phyloP scores from a whole-genome alignment of 1,140 invertebrate genomes.

The Caenorhabditis remanei region DNA sequence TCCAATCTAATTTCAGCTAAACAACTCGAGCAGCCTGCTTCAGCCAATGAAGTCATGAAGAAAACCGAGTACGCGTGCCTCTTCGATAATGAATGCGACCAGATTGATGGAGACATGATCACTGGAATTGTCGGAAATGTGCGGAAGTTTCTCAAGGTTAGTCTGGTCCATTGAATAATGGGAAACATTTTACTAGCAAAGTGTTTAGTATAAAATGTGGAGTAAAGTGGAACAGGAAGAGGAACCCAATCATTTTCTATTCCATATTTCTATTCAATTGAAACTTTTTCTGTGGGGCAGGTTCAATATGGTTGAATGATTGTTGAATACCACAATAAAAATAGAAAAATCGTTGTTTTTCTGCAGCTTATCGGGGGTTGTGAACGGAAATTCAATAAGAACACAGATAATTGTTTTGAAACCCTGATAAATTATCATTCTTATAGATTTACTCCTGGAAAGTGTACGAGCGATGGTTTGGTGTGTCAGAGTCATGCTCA shows the following conservation, averaged over 20 bases:
- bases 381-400: too few relatives aligned
- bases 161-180: neutral
- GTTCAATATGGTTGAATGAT: neutral
- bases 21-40: constrained; percentile 60
- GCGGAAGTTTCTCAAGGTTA: constrained; percentile 66
- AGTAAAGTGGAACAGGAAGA: constrained; percentile 8
- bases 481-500: constrained; percentile 41
- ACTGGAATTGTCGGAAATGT: constrained; percentile 61
- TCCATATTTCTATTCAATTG: neutral
- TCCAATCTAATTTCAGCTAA: constrained; percentile 48
- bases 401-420: neutral
- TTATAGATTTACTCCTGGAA: constrained; percentile 67
- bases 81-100: constrained; percentile 60
- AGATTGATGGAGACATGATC: constrained; percentile 61
- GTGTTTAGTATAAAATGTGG: neutral
- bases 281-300: neutral
- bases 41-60: constrained; percentile 42
- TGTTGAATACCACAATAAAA: too few relatives aligned
- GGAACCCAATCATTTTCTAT: neutral
- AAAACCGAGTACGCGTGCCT: constrained; percentile 56
- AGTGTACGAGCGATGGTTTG: constrained; percentile 68
- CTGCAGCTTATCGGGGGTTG: too few relatives aligned
- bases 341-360: too few relatives aligned
- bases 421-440: neutral
- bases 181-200: neutral